These are phyloP conservation scores for Syngnathus typhle DNA, from an alignment of 2,113 vertebrate genomes.

Conservation along the genomic window DNA sequence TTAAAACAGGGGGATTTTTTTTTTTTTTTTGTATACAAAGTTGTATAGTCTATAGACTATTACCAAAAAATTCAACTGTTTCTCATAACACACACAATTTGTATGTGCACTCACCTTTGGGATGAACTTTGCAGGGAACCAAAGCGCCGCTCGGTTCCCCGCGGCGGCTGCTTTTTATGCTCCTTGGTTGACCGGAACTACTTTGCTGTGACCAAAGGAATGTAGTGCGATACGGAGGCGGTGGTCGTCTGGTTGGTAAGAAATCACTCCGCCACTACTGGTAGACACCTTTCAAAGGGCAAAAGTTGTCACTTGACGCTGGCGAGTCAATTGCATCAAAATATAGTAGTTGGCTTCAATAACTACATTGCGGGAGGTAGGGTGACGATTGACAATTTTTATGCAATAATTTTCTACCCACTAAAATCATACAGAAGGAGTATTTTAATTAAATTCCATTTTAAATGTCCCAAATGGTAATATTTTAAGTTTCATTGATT, in stretches of 20 bases:
- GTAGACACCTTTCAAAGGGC: too few relatives aligned
- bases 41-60: too few relatives aligned
- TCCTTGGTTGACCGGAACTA: slow-evolving; percentile 58
- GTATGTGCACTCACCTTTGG: slow-evolving; percentile 57
- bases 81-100: background rate
- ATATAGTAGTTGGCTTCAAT: too few relatives aligned
- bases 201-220: slow-evolving; percentile 45
- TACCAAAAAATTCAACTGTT: background rate
- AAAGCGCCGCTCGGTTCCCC: slow-evolving; percentile 15
- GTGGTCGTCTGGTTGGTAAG: background rate
- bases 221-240: slow-evolving; percentile 12
- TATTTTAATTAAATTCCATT: too few relatives aligned
- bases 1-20: background rate
- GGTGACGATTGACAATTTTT: too few relatives aligned
- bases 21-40: background rate
- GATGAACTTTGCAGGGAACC: slow-evolving; percentile 54
- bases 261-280: background rate
- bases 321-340: background rate
- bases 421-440: too few relatives aligned
- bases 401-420: too few relatives aligned
- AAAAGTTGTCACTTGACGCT: background rate
- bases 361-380: too few relatives aligned
- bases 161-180: slow-evolving; percentile 42
- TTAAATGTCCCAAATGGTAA: too few relatives aligned
- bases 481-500: too few relatives aligned